These are phyloP conservation scores for Hanleya hanleyi DNA, from an alignment of 2,888 invertebrate genomes.

Conservation along the genomic window DNA sequence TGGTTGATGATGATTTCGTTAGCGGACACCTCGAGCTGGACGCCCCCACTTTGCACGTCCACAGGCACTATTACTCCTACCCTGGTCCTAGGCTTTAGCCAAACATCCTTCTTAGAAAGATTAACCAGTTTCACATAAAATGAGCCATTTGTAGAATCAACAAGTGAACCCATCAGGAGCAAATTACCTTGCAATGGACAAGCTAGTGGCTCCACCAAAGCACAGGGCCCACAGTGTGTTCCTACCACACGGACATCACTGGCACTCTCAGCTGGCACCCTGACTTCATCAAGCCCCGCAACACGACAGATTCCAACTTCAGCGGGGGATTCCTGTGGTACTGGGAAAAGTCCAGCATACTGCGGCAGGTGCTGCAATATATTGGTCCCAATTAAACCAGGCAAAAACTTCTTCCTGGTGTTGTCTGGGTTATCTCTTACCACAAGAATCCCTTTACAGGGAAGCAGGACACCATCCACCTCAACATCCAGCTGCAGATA, in stretches of 20 bases:
- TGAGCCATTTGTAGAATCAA: not conserved
- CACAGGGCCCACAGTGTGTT: not conserved
- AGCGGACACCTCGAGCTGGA: not conserved
- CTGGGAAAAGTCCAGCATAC: not conserved
- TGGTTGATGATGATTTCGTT: not conserved
- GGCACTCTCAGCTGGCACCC: not conserved
- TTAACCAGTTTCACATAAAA: not conserved
- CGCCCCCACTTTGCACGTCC: not conserved
- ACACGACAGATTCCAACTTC: not conserved
- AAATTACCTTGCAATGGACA: not conserved
- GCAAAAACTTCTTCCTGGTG: slow-evolving; percentile 12
- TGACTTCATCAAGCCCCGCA: not conserved
- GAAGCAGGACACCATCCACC: not conserved
- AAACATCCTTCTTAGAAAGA: not conserved
- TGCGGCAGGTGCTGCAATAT: slow-evolving; percentile 1
- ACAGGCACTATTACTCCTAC: not conserved
- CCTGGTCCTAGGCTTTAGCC: not conserved
- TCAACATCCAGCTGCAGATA: not conserved
- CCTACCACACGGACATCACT: not conserved
- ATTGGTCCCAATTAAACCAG: slow-evolving; percentile 30
- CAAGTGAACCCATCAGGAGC: not conserved
- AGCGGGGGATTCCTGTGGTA: not conserved
- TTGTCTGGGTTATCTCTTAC: slow-evolving; percentile 4
- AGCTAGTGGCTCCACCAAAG: not conserved
- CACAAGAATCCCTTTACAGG: not conserved